phyloP scores from a whole-genome alignment of 2,888 invertebrate genomes.

The Pachliopta kotzebuea region DNA sequence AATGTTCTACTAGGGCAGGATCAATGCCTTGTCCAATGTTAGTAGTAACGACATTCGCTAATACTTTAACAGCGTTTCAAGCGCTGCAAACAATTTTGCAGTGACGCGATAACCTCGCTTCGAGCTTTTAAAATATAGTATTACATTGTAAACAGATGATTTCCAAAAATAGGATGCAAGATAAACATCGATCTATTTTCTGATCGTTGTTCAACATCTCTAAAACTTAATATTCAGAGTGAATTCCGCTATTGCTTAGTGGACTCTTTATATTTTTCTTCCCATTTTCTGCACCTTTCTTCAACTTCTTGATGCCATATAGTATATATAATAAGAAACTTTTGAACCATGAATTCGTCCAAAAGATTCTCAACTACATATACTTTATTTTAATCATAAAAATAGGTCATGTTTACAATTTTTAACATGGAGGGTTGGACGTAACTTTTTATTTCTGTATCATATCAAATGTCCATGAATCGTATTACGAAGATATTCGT shows the following conservation, averaged over 20 bases:
- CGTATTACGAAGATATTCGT: background rate
- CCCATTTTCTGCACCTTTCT: too few relatives aligned
- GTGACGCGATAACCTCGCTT: background rate
- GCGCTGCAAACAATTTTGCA: background rate
- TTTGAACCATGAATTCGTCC: too few relatives aligned
- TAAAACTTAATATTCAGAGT: background rate
- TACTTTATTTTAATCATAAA: too few relatives aligned
- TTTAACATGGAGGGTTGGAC: background rate
- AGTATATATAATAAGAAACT: too few relatives aligned
- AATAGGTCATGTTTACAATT: background rate
- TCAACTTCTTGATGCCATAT: too few relatives aligned
- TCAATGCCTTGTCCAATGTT: too few relatives aligned
- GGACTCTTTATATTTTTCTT: too few relatives aligned
- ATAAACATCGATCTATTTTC: conserved; percentile 6
- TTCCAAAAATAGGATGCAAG: conserved; percentile 1
- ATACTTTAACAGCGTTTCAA: background rate
- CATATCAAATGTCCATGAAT: conserved; percentile 10
- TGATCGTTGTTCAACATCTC: background rate
- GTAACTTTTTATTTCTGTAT: background rate
- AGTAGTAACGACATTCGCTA: background rate
- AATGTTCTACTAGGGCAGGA: too few relatives aligned
- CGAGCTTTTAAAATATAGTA: conserved; percentile 9
- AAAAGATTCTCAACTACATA: too few relatives aligned
- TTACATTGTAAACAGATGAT: conserved; percentile 2
- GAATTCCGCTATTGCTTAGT: background rate